Percentiles rank a stretch among this genome's conserved stretches.
phyloP scores from a whole-genome alignment of 2,113 vertebrate species.

The Ginglymostoma cirratum region DNA sequence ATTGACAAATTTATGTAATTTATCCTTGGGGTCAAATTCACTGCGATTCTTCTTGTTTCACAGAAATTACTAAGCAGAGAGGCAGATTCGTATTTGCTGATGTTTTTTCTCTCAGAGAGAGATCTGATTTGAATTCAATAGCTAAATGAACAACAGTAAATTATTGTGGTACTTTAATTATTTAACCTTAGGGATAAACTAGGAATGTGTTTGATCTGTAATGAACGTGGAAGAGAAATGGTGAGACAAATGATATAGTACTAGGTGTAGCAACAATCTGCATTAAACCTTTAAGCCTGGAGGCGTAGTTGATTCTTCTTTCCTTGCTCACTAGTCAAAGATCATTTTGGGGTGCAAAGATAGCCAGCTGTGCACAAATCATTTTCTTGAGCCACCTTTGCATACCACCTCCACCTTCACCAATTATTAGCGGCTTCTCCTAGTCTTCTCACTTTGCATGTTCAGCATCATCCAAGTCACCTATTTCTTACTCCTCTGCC shows the following conservation, averaged over 20 bases:
- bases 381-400: neutral
- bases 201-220: neutral
- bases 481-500: too few species aligned
- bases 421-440: neutral
- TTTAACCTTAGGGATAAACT: neutral
- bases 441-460: neutral
- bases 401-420: neutral
- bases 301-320: neutral
- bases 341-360: neutral
- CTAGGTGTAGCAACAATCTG: neutral
- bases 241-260: neutral
- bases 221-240: neutral
- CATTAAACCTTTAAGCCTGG: neutral
- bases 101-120: neutral
- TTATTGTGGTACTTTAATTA: neutral
- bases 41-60: neutral
- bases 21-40: neutral
- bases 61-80: neutral
- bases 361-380: neutral
- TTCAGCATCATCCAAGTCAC: neutral
- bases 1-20: neutral
- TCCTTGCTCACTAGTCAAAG: neutral
- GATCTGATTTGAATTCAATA: neutral
- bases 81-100: neutral
- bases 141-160: neutral